Percentiles rank a stretch among this genome's conserved stretches.
Evolutionary conservation across 2,797 vertebrate genomes (phyloP).

Genomic region (Sparidentex hasta): DNA sequence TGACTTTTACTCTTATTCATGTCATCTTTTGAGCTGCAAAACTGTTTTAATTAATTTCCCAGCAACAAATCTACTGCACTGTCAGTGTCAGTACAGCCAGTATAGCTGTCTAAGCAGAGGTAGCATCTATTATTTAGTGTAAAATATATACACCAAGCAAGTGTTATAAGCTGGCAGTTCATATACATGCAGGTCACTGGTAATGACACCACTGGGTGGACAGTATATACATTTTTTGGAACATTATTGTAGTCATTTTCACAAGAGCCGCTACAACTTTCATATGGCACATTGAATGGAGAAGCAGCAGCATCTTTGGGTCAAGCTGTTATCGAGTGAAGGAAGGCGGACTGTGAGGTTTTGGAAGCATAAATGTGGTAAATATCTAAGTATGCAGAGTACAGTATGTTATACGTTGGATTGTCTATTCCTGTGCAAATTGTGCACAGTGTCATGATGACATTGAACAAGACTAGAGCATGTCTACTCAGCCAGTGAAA

Average conservation of each 20-base stretch:
- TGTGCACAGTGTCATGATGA: constrained; percentile 32
- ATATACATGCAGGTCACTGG: no score
- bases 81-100: neutral
- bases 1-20: constrained; percentile 2
- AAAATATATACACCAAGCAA: neutral
- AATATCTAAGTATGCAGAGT: neutral
- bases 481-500: constrained; percentile 42
- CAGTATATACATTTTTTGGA: neutral
- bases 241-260: neutral
- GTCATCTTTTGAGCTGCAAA: constrained; percentile 1
- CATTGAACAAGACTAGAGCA: constrained; percentile 53
- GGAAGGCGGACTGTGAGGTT: neutral
- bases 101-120: neutral
- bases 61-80: constrained; percentile 2
- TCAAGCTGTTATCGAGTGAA: neutral
- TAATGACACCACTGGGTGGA: neutral
- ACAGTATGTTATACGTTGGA: neutral
- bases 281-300: neutral
- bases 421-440: constrained; percentile 8
- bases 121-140: neutral
- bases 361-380: neutral
- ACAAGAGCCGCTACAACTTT: neutral
- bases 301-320: neutral
- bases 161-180: neutral
- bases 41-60: neutral